Base-by-base conservation (phyloP, 2,797 vertebrate genomes). In the Champsocephalus esox region DNA sequence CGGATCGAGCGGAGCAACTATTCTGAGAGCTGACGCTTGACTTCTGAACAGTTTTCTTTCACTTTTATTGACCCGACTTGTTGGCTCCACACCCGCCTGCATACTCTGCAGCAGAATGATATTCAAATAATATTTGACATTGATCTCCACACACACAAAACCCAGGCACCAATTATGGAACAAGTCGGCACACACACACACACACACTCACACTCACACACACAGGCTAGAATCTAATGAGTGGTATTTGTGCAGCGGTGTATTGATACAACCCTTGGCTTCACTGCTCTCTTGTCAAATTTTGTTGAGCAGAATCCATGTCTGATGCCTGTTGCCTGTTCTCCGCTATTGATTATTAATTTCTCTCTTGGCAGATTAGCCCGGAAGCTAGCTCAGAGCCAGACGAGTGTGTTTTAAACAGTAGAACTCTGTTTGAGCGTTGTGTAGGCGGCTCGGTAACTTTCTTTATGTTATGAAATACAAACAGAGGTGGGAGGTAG, bases 281-380 rank as follows among this genome's bases (percentile, higher is more conserved):
- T 79, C 64, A 66, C 5, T 62, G 61, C 77, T 59, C 69, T 82
- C 70, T 76, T 84, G 80, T 85, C 81, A 85, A 83, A 86, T 83
- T 88, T 73, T 66, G 70, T 79, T 28, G 51, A 80, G 57, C 55
- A 67, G 44, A 79, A 77, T 82, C 65, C 84, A 64, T 38, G 52
- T 80, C 71, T 81, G 70, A 75, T 78, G 63, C 75, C 90, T 85
- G 89, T 94, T 91, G 89, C 74, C 70, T 82, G 77, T 87, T 88
- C 81, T 74, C 70, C 64, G 5, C 38, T 78, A 93, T 91, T 87
- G 90, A 92, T 92, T 91, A 87, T 87, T 87, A n/a, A 91, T 84
- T 83, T 88, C 48, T 78, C 52, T 70, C 48, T 75, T 70, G 72
- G 76, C 73, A 86, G 71, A 84, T 87, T 85, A 81, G 85, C 77